phyloP scores from a whole-genome alignment of 2,797 vertebrate genomes.

The Helostoma temminkii region DNA sequence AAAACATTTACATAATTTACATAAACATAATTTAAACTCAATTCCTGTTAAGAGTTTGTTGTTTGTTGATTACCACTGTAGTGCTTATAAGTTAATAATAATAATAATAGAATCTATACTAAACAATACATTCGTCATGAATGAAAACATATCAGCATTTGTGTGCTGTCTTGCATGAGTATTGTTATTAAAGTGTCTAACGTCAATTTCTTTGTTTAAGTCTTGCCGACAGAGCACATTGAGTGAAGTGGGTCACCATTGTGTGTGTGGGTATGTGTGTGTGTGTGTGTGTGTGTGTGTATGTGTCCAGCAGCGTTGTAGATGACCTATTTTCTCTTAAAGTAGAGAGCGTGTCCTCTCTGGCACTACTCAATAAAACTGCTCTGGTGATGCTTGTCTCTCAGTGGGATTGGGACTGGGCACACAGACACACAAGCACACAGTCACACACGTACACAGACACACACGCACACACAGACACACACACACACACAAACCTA shows the following conservation, averaged over 20 bases:
- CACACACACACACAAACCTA: background rate
- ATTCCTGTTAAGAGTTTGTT: background rate
- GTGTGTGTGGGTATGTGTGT: slow-evolving; percentile 23
- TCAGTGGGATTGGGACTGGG: background rate
- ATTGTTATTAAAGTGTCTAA: slow-evolving; percentile 21
- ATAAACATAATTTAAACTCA: background rate
- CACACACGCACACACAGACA: background rate
- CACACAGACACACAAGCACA: background rate
- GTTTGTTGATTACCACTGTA: too few species aligned
- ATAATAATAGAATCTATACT: too few species aligned
- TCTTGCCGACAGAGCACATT: slow-evolving; percentile 51
- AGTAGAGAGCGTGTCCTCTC: slow-evolving; percentile 60
- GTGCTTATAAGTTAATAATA: too few species aligned
- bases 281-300: slow-evolving; percentile 28
- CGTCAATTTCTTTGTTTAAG: slow-evolving; percentile 47
- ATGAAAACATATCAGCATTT: background rate
- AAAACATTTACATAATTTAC: too few species aligned
- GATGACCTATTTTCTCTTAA: slow-evolving; percentile 73
- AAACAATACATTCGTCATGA: background rate
- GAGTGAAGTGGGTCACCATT: slow-evolving; percentile 68
- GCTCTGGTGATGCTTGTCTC: slow-evolving; percentile 25
- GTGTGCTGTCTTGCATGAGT: slow-evolving; percentile 3
- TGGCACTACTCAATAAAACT: slow-evolving; percentile 63
- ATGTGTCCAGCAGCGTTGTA: slow-evolving; percentile 49
- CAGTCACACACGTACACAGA: background rate